Evolutionary conservation across 2,113 vertebrate genomes (phyloP).

Genomic region (Catharus bicknelli): DNA sequence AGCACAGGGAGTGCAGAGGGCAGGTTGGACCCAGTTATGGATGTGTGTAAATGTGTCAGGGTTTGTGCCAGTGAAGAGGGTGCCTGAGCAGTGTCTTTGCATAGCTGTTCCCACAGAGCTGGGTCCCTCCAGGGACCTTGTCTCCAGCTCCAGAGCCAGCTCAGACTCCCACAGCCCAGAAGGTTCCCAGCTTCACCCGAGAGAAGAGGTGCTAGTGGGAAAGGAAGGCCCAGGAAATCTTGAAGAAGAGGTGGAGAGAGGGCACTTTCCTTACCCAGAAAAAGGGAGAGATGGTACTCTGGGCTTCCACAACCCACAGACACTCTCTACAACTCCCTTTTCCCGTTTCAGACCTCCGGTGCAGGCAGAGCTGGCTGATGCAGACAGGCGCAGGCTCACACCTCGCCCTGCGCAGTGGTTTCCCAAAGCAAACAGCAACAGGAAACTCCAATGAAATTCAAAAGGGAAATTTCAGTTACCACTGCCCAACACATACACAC

Average conservation of each 20-base stretch:
- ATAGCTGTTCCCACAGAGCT: slow-evolving; percentile 17
- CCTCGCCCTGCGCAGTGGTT: neutral
- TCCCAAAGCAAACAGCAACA: slow-evolving; percentile 46
- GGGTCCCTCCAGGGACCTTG: neutral
- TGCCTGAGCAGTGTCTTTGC: slow-evolving; percentile 2
- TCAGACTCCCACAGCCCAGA: neutral
- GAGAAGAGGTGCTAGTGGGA: neutral
- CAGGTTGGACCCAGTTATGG: neutral
- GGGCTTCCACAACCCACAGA: neutral
- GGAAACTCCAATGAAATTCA: slow-evolving; percentile 44
- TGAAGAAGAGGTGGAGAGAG: neutral
- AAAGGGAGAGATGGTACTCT: neutral
- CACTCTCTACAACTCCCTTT: neutral
- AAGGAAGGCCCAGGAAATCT: neutral
- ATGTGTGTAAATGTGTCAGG: neutral
- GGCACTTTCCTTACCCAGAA: neutral
- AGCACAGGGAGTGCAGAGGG: neutral
- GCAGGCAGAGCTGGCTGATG: neutral
- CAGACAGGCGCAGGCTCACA: neutral
- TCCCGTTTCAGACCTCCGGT: neutral
- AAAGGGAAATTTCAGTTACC: slow-evolving; percentile 31
- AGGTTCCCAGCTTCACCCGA: neutral
- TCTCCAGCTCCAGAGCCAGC: neutral
- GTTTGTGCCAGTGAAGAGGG: neutral
- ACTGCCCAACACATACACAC: slow-evolving; percentile 8